These are phyloP conservation scores for Pomatorhinus ruficollis DNA, from an alignment of 2,113 vertebrate genomes.

Conservation along the genomic window DNA sequence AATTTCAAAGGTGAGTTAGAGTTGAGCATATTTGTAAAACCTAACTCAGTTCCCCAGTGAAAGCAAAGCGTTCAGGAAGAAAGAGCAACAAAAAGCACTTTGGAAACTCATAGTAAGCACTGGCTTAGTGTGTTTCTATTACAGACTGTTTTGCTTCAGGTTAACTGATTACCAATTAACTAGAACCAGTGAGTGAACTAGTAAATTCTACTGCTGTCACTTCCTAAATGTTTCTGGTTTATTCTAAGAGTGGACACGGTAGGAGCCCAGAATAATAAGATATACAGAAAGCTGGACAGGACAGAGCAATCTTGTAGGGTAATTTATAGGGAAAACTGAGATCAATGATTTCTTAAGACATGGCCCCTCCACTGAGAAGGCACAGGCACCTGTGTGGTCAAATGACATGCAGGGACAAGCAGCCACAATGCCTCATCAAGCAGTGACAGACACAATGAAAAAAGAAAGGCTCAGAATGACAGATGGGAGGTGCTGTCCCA, in stretches of 20 bases:
- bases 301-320: not conserved
- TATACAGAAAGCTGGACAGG: not conserved
- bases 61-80: not conserved
- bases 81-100: not conserved
- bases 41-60: not conserved
- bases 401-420: not conserved
- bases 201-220: not conserved
- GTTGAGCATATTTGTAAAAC: not conserved
- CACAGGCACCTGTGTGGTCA: not conserved
- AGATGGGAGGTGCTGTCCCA: not conserved
- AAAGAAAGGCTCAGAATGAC: not conserved
- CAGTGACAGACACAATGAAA: not conserved
- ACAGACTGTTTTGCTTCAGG: not conserved
- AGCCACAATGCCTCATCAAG: not conserved
- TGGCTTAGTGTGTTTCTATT: not conserved
- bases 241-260: not conserved
- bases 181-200: not conserved
- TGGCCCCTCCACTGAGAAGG: not conserved
- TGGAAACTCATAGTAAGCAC: not conserved
- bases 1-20: not conserved
- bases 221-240: not conserved
- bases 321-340: not conserved
- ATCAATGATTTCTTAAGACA: not conserved
- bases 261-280: not conserved
- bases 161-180: conserved; percentile 40